phyloP scores from a whole-genome alignment of 2,797 vertebrate genomes.

The Varecia variegata region DNA sequence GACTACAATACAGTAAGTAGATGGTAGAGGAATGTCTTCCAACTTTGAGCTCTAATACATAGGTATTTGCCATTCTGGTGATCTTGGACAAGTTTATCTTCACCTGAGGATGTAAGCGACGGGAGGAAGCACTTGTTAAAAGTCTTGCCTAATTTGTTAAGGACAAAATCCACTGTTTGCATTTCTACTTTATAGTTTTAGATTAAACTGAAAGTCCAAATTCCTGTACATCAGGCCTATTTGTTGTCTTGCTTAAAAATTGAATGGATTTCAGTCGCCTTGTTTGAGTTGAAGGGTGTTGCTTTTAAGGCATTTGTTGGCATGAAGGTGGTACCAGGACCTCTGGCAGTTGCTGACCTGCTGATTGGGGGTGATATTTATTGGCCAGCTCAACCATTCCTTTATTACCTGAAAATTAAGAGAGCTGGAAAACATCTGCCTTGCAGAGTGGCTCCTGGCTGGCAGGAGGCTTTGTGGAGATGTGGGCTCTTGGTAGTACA shows the following conservation, averaged over 20 bases:
- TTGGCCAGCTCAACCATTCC: background rate
- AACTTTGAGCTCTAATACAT: background rate
- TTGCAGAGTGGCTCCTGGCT: background rate
- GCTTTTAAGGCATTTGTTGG: background rate
- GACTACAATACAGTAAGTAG: background rate
- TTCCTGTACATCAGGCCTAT: background rate
- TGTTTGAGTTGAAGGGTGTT: background rate
- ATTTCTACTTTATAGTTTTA: background rate
- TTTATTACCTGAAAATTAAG: background rate
- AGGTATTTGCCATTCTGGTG: background rate
- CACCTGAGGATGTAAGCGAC: background rate
- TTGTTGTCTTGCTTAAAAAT: background rate
- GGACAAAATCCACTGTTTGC: background rate
- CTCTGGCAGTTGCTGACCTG: background rate
- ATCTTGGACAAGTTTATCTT: background rate
- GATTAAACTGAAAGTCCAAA: slow-evolving; percentile 28
- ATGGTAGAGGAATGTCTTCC: background rate
- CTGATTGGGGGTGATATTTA: background rate
- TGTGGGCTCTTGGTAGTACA: background rate
- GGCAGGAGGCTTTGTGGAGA: background rate
- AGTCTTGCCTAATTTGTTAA: background rate
- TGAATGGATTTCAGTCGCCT: background rate
- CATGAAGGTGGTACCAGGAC: background rate
- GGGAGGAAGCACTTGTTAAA: background rate
- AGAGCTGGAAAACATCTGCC: background rate